Percentiles rank a stretch among this genome's conserved stretches.
phyloP scores from a whole-genome alignment of 2,888 invertebrate species.

The Tolmerus cingulatus region DNA sequence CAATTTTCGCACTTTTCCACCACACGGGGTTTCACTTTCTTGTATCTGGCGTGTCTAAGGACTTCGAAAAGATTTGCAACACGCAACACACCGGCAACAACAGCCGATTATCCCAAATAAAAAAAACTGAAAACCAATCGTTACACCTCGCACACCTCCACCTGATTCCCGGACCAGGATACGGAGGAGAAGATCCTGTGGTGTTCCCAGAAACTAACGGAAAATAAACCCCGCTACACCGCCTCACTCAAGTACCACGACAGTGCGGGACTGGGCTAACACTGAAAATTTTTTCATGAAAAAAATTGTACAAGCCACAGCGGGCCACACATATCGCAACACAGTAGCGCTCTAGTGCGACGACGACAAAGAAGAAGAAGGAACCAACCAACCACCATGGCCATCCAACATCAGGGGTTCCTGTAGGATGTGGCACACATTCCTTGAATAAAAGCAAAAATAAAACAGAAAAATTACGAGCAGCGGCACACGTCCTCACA shows the following conservation, averaged over 20 bases:
- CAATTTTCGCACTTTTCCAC: background rate
- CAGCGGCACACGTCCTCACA: background rate
- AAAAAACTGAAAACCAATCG: background rate
- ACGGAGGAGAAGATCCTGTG: background rate
- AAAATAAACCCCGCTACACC: background rate
- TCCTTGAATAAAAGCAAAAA: background rate
- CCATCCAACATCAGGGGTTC: background rate
- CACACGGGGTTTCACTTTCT: background rate
- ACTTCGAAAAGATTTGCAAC: background rate
- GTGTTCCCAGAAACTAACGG: background rate
- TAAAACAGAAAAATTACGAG: background rate
- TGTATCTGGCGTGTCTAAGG: background rate
- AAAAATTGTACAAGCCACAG: background rate
- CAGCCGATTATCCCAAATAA: background rate
- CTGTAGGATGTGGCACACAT: background rate
- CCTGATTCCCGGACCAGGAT: background rate
- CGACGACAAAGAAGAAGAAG: background rate
- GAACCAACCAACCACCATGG: background rate
- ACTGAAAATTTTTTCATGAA: background rate
- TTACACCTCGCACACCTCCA: background rate
- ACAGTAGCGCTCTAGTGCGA: background rate
- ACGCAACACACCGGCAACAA: background rate
- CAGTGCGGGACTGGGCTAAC: background rate
- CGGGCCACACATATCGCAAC: background rate
- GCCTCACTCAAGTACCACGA: background rate